Conservation (phyloP, 2,888 invertebrate genomes). For the Sceliomorpha sp. region DNA sequence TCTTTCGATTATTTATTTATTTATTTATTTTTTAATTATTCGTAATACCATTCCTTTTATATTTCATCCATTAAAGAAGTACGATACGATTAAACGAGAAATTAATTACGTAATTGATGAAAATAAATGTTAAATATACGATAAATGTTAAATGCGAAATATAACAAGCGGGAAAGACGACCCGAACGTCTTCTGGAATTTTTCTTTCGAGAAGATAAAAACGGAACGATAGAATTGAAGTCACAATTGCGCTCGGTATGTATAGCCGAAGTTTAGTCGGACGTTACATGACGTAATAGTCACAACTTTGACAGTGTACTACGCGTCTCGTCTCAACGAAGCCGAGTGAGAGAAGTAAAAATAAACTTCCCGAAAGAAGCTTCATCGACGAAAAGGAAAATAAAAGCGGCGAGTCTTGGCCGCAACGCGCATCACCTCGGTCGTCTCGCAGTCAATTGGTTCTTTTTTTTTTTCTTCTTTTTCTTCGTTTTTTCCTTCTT, state of each 20-base stretch:
- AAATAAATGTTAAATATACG: too few relatives aligned
- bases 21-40: too few relatives aligned
- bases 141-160: too few relatives aligned
- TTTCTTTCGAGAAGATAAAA: constrained; percentile 20
- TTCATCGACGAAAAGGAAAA: constrained; percentile 19
- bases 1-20: too few relatives aligned
- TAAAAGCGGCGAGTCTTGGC: constrained; percentile 16
- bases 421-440: constrained; percentile 9
- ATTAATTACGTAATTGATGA: neutral
- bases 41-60: too few relatives aligned
- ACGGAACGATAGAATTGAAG: constrained; percentile 7
- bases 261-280: constrained; percentile 39
- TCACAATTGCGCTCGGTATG: constrained; percentile 18
- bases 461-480: too few relatives aligned
- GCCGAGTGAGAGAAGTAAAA: constrained; percentile 37
- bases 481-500: neutral
- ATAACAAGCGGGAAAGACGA: too few relatives aligned
- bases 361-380: constrained; percentile 37
- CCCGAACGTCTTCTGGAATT: too few relatives aligned
- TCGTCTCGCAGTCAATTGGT: too few relatives aligned
- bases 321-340: constrained; percentile 33
- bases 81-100: too few relatives aligned
- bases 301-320: constrained; percentile 51
- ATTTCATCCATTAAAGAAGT: too few relatives aligned
- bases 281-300: constrained; percentile 49